These are phyloP conservation scores for Paragorgia papillata DNA, from an alignment of 92 coral and sea anemone genomes.

Conservation along the genomic window DNA sequence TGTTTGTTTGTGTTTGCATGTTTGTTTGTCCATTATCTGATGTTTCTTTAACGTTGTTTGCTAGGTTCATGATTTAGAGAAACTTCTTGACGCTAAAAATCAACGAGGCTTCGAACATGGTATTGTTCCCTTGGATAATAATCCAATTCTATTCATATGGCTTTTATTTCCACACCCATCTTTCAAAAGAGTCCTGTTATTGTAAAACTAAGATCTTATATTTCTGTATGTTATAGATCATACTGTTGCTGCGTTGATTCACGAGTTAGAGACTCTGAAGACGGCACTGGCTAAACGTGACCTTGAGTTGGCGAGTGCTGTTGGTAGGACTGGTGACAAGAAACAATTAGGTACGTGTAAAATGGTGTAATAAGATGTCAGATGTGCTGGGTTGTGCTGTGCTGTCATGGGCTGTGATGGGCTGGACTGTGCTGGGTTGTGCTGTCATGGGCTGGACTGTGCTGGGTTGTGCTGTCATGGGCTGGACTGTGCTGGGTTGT, in stretches of 20 bases:
- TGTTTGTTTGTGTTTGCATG: too few species aligned
- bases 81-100: slow-evolving; percentile 68
- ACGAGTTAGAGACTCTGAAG: slow-evolving; percentile 14
- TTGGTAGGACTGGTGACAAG: neutral
- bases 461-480: too few species aligned
- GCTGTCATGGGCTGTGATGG: too few species aligned
- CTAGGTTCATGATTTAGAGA: neutral
- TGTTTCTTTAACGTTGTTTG: neutral
- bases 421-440: too few species aligned
- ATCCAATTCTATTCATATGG: too few species aligned
- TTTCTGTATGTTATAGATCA: neutral
- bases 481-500: too few species aligned
- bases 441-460: too few species aligned
- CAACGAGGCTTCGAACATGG: slow-evolving; percentile 57
- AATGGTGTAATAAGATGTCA: too few species aligned
- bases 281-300: slow-evolving; percentile 1
- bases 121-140: neutral
- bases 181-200: slow-evolving; percentile 25
- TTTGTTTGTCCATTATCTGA: neutral
- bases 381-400: too few species aligned
- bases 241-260: slow-evolving; percentile 3
- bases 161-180: too few species aligned
- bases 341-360: neutral
- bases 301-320: neutral
- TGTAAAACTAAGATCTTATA: too few species aligned